Evolutionary conservation across 2,888 invertebrate genomes (phyloP).

Genomic region (Cerastoderma edule): DNA sequence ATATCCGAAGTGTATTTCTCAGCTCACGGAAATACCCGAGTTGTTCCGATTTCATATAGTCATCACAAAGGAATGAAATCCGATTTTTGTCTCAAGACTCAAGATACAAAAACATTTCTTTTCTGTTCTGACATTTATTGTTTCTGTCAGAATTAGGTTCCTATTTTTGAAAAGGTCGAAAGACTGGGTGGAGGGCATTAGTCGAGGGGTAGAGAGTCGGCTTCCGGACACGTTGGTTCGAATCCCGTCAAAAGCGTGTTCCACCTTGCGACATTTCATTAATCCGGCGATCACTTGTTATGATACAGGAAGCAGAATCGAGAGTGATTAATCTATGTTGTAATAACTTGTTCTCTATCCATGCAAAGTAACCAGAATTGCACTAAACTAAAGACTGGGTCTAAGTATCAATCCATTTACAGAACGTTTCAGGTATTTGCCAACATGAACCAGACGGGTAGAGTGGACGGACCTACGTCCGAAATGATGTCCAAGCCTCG

Average conservation of each 20-base stretch:
- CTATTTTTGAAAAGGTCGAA: too few relatives aligned
- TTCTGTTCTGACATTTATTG: too few relatives aligned
- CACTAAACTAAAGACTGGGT: background rate
- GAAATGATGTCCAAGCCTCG: slow-evolving; percentile 73
- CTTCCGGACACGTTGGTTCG: background rate
- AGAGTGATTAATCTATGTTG: background rate
- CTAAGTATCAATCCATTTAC: slow-evolving; percentile 14
- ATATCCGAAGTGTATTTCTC: too few relatives aligned
- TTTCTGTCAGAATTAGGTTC: too few relatives aligned
- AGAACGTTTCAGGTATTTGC: slow-evolving; percentile 76
- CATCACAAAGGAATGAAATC: too few relatives aligned
- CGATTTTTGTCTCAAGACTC: too few relatives aligned
- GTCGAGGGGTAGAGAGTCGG: background rate
- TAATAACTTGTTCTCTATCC: background rate
- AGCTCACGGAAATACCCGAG: too few relatives aligned
- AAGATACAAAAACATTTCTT: too few relatives aligned
- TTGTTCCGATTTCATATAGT: too few relatives aligned
- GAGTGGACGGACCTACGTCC: slow-evolving; percentile 67
- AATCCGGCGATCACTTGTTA: background rate
- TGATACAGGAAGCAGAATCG: background rate
- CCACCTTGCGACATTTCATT: background rate
- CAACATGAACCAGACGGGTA: slow-evolving; percentile 69
- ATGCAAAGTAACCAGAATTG: background rate
- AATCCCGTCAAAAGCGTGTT: background rate
- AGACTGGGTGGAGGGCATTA: too few relatives aligned